Evolutionary conservation across 1,140 invertebrate genomes (phyloP).

Genomic region (Brevipalpus yothersi): DNA sequence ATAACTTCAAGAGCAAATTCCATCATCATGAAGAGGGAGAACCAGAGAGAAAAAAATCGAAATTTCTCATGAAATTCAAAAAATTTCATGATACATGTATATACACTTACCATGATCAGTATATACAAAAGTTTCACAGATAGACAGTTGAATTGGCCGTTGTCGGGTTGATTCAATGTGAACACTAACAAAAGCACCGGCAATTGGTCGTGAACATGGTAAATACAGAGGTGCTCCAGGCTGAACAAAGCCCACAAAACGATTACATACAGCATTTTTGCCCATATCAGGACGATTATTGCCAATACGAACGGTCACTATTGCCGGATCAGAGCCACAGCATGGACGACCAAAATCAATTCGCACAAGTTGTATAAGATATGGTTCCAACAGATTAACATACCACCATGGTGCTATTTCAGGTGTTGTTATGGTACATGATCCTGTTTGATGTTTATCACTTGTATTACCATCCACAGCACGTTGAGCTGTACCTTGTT

Average conservation of each 20-base stretch:
- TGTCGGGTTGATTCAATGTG: slow-evolving; percentile 45
- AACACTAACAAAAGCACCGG: slow-evolving; percentile 74
- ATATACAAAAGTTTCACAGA: slow-evolving; percentile 87
- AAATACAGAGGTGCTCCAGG: slow-evolving; percentile 72
- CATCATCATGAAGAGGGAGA: not conserved
- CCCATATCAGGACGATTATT: slow-evolving; percentile 81
- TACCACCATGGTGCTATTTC: slow-evolving; percentile 80
- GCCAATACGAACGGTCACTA: slow-evolving; percentile 65
- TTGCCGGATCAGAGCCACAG: slow-evolving; percentile 54
- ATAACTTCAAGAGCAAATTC: not conserved
- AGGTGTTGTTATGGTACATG: slow-evolving; percentile 49
- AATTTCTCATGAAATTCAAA: not conserved
- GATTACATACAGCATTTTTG: slow-evolving; percentile 74
- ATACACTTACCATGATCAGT: slow-evolving; percentile 45
- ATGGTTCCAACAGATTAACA: slow-evolving; percentile 75
- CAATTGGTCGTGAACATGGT: slow-evolving; percentile 81
- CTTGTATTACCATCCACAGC: slow-evolving; percentile 73
- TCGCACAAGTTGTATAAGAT: slow-evolving; percentile 75
- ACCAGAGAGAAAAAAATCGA: not conserved
- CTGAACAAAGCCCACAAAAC: slow-evolving; percentile 35
- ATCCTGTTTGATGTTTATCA: slow-evolving; percentile 48
- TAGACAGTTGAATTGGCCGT: slow-evolving; percentile 35
- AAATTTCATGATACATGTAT: not conserved
- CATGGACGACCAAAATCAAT: slow-evolving; percentile 76
- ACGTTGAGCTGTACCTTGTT: slow-evolving; percentile 58